Evolutionary conservation across 2,888 invertebrate species (phyloP).

Genomic region (Argyresthia goedartella): DNA sequence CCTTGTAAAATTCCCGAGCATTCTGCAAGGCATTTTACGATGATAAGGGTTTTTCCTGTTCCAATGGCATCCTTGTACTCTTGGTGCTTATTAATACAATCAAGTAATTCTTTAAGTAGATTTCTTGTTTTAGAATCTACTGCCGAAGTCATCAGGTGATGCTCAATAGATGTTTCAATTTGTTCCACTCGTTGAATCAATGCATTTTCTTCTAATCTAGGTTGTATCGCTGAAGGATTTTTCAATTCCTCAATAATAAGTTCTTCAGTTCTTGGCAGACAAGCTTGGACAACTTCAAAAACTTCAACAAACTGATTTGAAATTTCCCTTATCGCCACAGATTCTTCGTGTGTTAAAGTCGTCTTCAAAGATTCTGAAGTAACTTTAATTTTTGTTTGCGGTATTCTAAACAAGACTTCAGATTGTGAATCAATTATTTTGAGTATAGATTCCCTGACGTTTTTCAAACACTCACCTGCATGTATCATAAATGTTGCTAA

Average conservation of each 20-base stretch:
- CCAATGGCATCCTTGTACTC: conserved; percentile 37
- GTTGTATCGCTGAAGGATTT: conserved; percentile 9
- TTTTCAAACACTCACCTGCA: conserved; percentile 32
- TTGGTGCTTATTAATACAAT: conserved; percentile 34
- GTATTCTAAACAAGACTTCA: conserved; percentile 29
- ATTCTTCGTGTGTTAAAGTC: not conserved
- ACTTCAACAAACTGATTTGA: conserved; percentile 17
- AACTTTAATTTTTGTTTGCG: conserved; percentile 21
- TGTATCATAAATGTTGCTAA: conserved; percentile 30
- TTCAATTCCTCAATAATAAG: conserved; percentile 28
- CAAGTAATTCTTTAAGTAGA: conserved; percentile 23
- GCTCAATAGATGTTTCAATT: conserved; percentile 22
- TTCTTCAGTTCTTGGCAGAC: conserved; percentile 19
- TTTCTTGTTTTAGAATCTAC: conserved; percentile 15
- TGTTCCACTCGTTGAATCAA: conserved; percentile 25
- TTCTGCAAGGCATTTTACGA: conserved; percentile 46
- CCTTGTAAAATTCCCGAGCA: conserved; percentile 37
- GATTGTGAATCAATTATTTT: conserved; percentile 36
- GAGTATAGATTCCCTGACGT: conserved; percentile 27
- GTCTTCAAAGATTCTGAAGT: conserved; percentile 14
- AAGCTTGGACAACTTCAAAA: conserved; percentile 22
- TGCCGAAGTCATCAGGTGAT: conserved; percentile 12
- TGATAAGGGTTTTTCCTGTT: conserved; percentile 36
- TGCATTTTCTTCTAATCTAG: conserved; percentile 16
- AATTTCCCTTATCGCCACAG: conserved; percentile 14